Evolutionary conservation across 2,888 invertebrate genomes (phyloP), one percentile per base, ranked within the genome.

Genomic region (Scaptomyza caliginosa): DNA sequence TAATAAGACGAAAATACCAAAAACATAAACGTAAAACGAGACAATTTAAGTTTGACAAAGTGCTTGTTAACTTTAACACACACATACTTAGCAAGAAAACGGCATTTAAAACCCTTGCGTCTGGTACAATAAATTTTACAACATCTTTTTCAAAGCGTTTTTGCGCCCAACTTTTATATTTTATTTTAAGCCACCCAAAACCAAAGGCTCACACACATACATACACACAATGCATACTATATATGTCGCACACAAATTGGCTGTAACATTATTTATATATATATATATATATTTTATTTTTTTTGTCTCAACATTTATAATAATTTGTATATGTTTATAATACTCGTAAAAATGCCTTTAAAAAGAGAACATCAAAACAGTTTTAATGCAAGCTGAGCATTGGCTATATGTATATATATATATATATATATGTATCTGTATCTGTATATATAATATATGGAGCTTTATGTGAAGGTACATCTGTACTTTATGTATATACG

Each of bases 41-140:
- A 28, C 40, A 51, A 51, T 51, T 23, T 42, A 30, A 51, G 16
- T 32, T 51, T 45, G 16, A 16, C 16, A 30, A 58, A 58, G 30
- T 46, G 46, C 30, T 26, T 38, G 57, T 57, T 36, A 58, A 38
- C 36, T 43, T 58, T 4, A 23, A 23, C 21, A 55, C 42, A 34
- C 21, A 36, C 34, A 34, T 17, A n/a, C 32, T n/a, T n/a, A n/a
- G n/a, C n/a, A n/a, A n/a, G n/a, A n/a, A n/a, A 93, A 92, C 0
- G 96, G 96, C 65, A 96, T 94, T 51, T 93, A 93, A 90, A 96
- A 97, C 55, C 97, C 89, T 24, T 39, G 28, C 65, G 65, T 38
- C 56, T 55, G 23, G 23, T 17, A 19, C 32, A 16, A 56, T 13
- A 32, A 4, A 30, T 24, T 75, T 71, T 32, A 62, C 54, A 66